These are phyloP conservation scores for Drosophila pectinifera DNA, from an alignment of 1,140 invertebrate species.

Conservation along the genomic window DNA sequence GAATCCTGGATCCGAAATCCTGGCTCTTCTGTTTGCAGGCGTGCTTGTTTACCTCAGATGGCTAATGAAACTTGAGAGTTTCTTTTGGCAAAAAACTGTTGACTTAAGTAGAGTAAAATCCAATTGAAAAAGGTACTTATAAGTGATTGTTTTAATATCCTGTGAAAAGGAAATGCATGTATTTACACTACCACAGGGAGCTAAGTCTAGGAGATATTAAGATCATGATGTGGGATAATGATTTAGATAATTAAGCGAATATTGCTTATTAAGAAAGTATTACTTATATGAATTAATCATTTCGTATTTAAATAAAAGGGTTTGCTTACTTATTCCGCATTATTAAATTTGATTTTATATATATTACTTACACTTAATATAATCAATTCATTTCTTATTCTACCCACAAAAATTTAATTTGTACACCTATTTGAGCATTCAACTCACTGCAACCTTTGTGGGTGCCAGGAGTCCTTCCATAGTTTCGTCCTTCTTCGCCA, in stretches of 20 bases:
- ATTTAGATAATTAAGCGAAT: not conserved
- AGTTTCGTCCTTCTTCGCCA: conserved; percentile 2
- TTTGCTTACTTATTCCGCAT: no score
- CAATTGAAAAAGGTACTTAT: conserved; percentile 4
- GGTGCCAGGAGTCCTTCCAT: not conserved
- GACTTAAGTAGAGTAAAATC: conserved; percentile 30
- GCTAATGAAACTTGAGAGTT: conserved; percentile 74
- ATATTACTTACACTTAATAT: not conserved
- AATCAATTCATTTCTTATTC: not conserved
- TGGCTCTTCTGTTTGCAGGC: conserved; percentile 21
- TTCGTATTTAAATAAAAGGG: not conserved
- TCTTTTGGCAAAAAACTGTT: conserved; percentile 25
- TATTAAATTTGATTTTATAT: not conserved
- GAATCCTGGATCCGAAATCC: conserved; percentile 23
- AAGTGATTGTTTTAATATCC: conserved; percentile 28
- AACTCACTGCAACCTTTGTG: not conserved
- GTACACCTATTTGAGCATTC: not conserved
- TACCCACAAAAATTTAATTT: not conserved
- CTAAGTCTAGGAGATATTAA: not conserved
- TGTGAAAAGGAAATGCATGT: not conserved
- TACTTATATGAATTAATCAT: not conserved
- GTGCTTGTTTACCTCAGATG: conserved; percentile 53
- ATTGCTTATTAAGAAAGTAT: not conserved
- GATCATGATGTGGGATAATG: not conserved
- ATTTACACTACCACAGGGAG: not conserved